Evolutionary conservation across 35 echinoderm and acorn worm genomes (phyloP).

Genomic region (Nesometra sesokonis): DNA sequence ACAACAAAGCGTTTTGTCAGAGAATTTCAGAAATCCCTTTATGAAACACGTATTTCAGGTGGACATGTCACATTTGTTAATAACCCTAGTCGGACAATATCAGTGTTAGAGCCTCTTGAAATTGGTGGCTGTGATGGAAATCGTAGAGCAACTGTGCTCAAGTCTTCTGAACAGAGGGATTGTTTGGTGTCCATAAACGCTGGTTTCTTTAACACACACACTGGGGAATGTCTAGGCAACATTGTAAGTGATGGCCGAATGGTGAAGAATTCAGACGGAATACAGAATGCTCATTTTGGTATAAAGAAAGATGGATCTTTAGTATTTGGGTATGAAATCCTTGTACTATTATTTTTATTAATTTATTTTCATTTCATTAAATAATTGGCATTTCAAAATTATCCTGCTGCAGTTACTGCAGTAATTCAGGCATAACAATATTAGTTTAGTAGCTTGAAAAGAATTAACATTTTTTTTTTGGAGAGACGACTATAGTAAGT

Average conservation of each 20-base stretch:
- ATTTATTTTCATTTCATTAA: no score
- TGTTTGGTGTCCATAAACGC: slow-evolving; percentile 54
- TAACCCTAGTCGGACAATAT: slow-evolving; percentile 42
- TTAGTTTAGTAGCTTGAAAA: no score
- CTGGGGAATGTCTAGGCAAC: slow-evolving; percentile 56
- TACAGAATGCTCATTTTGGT: slow-evolving; percentile 49
- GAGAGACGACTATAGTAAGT: no score
- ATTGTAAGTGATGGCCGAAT: slow-evolving; percentile 35
- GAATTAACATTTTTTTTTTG: no score
- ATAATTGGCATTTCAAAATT: no score
- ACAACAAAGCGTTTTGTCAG: slow-evolving; percentile 37
- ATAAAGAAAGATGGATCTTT: slow-evolving; percentile 28
- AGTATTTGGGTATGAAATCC: slow-evolving; percentile 35
- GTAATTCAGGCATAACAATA: no score
- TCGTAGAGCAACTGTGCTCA: slow-evolving; percentile 15
- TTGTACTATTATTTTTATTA: no score
- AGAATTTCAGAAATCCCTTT: not conserved
- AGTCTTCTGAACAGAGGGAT: slow-evolving; percentile 28
- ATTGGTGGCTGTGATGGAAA: slow-evolving; percentile 37
- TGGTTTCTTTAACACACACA: slow-evolving; percentile 56
- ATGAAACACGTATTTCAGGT: not conserved
- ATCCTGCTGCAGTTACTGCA: no score
- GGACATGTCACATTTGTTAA: slow-evolving; percentile 55
- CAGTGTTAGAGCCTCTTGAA: slow-evolving; percentile 45
- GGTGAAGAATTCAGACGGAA: slow-evolving; percentile 11